Conservation (phyloP, 92 coral and sea anemone species). For the Palythoa grandis region DNA sequence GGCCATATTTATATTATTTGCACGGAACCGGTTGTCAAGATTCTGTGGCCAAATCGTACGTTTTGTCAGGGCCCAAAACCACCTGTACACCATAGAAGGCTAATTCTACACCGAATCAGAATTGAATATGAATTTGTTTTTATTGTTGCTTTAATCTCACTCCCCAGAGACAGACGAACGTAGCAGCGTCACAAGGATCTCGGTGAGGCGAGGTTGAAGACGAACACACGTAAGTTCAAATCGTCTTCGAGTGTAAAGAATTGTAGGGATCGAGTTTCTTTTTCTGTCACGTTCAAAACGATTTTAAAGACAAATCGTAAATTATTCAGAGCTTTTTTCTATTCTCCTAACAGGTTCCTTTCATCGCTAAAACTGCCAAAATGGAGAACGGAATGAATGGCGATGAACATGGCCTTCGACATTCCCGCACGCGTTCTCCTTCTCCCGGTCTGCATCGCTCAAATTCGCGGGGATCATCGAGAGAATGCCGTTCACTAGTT, state of each 20-base stretch:
- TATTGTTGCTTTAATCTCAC: slow-evolving; percentile 82
- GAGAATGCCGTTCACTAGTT: slow-evolving; percentile 88
- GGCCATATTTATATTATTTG: slow-evolving; percentile 45
- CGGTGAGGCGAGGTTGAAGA: slow-evolving; percentile 76
- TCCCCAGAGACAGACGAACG: slow-evolving; percentile 71
- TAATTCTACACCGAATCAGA: slow-evolving; percentile 85
- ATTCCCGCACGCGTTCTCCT: slow-evolving; percentile 73
- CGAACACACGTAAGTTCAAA: slow-evolving; percentile 42
- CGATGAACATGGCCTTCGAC: slow-evolving; percentile 59
- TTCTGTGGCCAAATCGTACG: slow-evolving; percentile 31
- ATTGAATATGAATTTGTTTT: slow-evolving; percentile 95
- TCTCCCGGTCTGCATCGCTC: slow-evolving; percentile 90
- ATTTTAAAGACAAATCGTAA: slow-evolving; percentile 56
- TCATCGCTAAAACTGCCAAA: slow-evolving; percentile 45
- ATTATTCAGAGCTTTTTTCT: slow-evolving; percentile 62
- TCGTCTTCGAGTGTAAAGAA: not conserved
- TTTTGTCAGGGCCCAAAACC: slow-evolving; percentile 44
- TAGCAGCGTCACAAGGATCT: slow-evolving; percentile 76
- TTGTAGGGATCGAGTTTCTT: not conserved
- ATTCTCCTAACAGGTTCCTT: slow-evolving; percentile 37
- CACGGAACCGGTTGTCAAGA: slow-evolving; percentile 50
- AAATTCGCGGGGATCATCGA: slow-evolving; percentile 85
- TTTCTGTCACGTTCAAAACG: slow-evolving; percentile 28
- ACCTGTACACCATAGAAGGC: slow-evolving; percentile 46
- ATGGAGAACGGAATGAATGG: slow-evolving; percentile 99